phyloP scores from a whole-genome alignment of 2,113 vertebrate species.

The Ageneiosus marmoratus region DNA sequence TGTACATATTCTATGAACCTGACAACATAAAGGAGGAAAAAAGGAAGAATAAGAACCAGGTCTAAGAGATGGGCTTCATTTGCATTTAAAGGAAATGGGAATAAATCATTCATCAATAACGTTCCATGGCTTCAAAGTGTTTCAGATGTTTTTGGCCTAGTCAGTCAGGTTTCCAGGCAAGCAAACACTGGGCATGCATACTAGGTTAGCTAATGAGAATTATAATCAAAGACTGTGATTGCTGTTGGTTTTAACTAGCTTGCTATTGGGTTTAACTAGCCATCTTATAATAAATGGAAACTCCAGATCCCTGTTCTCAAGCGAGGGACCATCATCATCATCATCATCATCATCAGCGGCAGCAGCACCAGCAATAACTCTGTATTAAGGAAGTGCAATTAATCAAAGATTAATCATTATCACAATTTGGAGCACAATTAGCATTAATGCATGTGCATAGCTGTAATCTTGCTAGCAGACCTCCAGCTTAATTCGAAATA shows the following conservation, averaged over 20 bases:
- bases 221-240: neutral
- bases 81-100: constrained; percentile 9
- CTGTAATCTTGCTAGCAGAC: neutral
- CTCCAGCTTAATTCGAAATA: constrained; percentile 15
- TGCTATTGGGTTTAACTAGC: neutral
- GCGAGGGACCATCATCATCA: neutral
- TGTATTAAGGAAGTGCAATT: neutral
- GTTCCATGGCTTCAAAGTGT: neutral
- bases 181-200: neutral
- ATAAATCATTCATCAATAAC: neutral
- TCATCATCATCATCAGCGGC: too few relatives aligned
- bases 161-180: neutral
- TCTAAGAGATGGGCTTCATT: neutral
- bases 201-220: neutral
- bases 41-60: neutral
- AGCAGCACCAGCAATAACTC: neutral
- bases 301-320: neutral
- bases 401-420: constrained; percentile 20
- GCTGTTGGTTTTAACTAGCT: neutral
- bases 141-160: neutral
- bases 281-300: neutral
- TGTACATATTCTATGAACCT: neutral
- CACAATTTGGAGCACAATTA: constrained; percentile 26
- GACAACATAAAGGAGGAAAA: neutral
- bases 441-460: neutral